These are phyloP conservation scores for Agapetus fuscipes DNA, from an alignment of 2,888 invertebrate genomes.

Conservation along the genomic window DNA sequence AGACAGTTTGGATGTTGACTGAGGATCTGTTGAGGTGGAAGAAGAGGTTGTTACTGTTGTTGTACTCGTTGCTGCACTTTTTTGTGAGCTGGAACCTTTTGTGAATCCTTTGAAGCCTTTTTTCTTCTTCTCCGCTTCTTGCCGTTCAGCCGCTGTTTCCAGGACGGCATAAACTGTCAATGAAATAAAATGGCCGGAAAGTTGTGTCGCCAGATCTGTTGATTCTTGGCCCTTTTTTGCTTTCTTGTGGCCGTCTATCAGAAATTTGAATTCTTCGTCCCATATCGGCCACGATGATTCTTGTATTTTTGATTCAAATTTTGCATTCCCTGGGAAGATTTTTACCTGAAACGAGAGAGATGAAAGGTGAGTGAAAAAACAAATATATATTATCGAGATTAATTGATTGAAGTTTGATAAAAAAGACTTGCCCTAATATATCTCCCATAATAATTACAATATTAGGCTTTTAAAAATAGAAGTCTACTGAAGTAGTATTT, in stretches of 20 bases:
- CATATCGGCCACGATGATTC: slow-evolving; percentile 72
- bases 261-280: slow-evolving; percentile 69
- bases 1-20: slow-evolving; percentile 41
- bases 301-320: slow-evolving; percentile 63
- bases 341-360: slow-evolving; percentile 66
- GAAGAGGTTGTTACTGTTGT: no score
- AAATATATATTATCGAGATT: neutral
- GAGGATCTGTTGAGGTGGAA: slow-evolving; percentile 34
- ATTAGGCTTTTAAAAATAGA: no score
- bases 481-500: no score
- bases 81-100: slow-evolving; percentile 28
- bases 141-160: slow-evolving; percentile 39
- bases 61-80: slow-evolving; percentile 23
- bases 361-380: slow-evolving; percentile 4
- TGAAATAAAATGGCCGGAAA: slow-evolving; percentile 58
- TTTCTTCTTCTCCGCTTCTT: slow-evolving; percentile 31
- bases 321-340: slow-evolving; percentile 65
- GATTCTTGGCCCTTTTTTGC: slow-evolving; percentile 36
- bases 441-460: no score
- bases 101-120: slow-evolving; percentile 26
- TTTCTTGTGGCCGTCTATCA: slow-evolving; percentile 49
- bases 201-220: slow-evolving; percentile 44
- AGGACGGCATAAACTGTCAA: slow-evolving; percentile 59
- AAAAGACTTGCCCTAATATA: neutral
- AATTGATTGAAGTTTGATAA: neutral